Evolutionary conservation across 2,797 vertebrate species (phyloP).

Genomic region (Gephyroberyx darwinii): DNA sequence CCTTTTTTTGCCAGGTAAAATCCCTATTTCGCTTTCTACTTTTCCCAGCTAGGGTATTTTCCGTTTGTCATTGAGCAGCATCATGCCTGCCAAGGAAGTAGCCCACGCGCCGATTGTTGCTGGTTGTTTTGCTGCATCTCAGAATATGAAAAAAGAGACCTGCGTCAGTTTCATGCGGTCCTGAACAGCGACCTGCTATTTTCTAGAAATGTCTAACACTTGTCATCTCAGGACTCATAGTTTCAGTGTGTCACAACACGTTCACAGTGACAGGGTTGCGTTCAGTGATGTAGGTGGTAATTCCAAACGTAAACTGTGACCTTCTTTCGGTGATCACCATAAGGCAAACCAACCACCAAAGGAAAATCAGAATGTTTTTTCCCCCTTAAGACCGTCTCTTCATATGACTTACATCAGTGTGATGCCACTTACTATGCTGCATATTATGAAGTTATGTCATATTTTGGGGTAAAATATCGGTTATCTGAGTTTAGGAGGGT

Average conservation of each 20-base stretch:
- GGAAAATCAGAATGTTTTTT: neutral
- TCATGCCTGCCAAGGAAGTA: slow-evolving; percentile 68
- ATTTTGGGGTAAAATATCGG: no score
- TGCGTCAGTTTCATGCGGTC: neutral
- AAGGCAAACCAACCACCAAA: no score
- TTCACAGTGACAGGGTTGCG: no score
- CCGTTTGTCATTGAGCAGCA: slow-evolving; percentile 56
- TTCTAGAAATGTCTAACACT: neutral
- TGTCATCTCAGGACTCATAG: neutral
- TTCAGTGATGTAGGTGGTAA: no score
- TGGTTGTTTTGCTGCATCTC: slow-evolving; percentile 44
- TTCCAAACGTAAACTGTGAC: no score
- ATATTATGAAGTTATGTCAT: no score
- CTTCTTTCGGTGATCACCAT: no score
- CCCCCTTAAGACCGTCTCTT: no score
- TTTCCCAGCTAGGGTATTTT: slow-evolving; percentile 38
- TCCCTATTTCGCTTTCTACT: slow-evolving; percentile 40
- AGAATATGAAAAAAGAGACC: neutral
- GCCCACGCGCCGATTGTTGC: slow-evolving; percentile 70
- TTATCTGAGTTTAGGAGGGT: neutral
- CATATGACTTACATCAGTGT: neutral
- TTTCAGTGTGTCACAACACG: neutral
- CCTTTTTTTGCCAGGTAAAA: slow-evolving; percentile 76
- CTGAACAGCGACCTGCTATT: neutral
- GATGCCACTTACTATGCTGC: no score